A percentile compares a stretch with the other conserved stretches of the same genome.
Evolutionary conservation across 1,140 invertebrate genomes (phyloP).

Genomic region (Drosophila murphyi): DNA sequence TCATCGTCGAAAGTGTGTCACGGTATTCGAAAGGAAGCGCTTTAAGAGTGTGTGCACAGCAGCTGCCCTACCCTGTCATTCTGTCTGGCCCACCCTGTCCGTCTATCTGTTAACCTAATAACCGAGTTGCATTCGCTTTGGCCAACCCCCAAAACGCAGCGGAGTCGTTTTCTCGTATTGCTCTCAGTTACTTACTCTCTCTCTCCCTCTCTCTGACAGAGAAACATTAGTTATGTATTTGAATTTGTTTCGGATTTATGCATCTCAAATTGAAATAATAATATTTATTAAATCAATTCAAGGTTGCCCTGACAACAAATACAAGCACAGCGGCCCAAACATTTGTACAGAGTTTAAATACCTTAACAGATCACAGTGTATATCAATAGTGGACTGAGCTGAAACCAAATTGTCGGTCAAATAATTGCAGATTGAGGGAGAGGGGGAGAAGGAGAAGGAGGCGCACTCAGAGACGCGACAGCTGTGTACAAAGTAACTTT

Average conservation of each 20-base stretch:
- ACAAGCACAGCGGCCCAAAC: slow-evolving; percentile 25
- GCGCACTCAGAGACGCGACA: slow-evolving; percentile 12
- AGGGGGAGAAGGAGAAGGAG: background rate
- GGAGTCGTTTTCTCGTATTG: background rate
- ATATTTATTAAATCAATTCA: slow-evolving; percentile 12
- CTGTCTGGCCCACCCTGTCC: background rate
- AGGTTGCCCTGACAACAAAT: slow-evolving; percentile 26
- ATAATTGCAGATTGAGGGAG: background rate
- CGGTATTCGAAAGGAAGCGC: slow-evolving; percentile 9
- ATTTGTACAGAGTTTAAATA: slow-evolving; percentile 35
- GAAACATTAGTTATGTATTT: background rate
- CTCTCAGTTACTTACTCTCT: background rate
- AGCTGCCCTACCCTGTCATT: slow-evolving; percentile 1
- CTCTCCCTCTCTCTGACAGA: background rate
- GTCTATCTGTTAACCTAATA: too few relatives aligned
- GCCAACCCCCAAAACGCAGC: background rate
- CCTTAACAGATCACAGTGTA: slow-evolving; percentile 8
- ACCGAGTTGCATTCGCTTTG: slow-evolving; percentile 1
- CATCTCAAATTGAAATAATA: slow-evolving; percentile 11
- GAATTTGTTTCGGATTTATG: background rate
- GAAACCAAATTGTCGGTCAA: slow-evolving; percentile 16
- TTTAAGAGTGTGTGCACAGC: background rate
- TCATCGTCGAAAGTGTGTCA: slow-evolving; percentile 33
- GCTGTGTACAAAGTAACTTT: slow-evolving; percentile 12
- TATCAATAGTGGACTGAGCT: background rate